Evolutionary conservation across 1,140 invertebrate genomes (phyloP).

Genomic region (Octopus sinensis): DNA sequence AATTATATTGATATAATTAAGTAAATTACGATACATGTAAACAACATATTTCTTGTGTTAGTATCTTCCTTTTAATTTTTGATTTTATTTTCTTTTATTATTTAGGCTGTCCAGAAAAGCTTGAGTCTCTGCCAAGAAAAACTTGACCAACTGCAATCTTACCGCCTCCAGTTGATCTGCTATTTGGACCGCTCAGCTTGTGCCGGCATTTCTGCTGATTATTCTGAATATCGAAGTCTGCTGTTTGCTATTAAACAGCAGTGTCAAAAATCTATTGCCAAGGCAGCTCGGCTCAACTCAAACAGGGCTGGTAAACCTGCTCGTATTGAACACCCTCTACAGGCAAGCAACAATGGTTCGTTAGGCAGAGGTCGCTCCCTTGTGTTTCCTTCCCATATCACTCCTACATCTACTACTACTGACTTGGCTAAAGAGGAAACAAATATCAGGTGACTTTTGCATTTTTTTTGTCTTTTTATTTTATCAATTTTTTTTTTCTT

Average conservation of each 20-base stretch:
- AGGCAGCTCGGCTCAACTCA: background rate
- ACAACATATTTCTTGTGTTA: conserved; percentile 52
- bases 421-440: background rate
- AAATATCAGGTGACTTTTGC: background rate
- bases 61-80: conserved; percentile 64
- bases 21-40: background rate
- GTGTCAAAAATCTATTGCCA: conserved; percentile 60
- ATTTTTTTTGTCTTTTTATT: background rate
- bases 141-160: conserved; percentile 65
- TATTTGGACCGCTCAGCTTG: conserved; percentile 66
- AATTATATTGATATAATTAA: background rate
- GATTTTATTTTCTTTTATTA: conserved; percentile 4
- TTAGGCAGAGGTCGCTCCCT: background rate
- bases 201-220: conserved; percentile 28
- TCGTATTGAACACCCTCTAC: background rate
- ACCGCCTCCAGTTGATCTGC: conserved; percentile 68
- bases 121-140: conserved; percentile 69
- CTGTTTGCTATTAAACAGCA: conserved; percentile 73
- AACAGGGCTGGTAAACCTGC: background rate
- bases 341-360: background rate
- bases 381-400: background rate
- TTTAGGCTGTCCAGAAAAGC: conserved; percentile 34
- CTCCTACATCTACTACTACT: background rate
- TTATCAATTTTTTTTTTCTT: background rate
- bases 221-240: conserved; percentile 72